Evolutionary conservation across 2,888 invertebrate genomes (phyloP), one percentile per base, ranked within the genome.

Genomic region (Cryptocephalus moraei): DNA sequence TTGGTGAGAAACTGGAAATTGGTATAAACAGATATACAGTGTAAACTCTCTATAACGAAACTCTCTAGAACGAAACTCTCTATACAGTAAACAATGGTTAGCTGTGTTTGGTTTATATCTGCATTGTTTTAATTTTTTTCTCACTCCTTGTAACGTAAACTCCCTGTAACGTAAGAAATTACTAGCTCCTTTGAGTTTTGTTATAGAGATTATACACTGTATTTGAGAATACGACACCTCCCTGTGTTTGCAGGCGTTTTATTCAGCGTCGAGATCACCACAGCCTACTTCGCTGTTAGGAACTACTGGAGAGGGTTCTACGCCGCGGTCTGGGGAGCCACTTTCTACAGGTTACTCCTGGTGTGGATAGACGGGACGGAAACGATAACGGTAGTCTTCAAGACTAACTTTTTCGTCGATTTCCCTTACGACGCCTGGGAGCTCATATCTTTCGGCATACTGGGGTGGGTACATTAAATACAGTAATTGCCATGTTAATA

Each of bases 261-360:
- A 46, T 96, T 97, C 74, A 95, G 95, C 59, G 94, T 97, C 59
- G 96, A 97, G 78, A 95, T 96, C 71, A 96, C 96, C 14, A 92
- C 95, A 0, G 94, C 94, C 4, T 96, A 95, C 70, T 97, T 95
- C 72, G 95, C 95, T 2, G 94, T 96, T 1, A 76, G 95, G 47
- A 96, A 95, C 67, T 97, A 97, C 66, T 97, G 95, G 95, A 76
- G 96, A 39, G 96, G 95, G 0, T 97, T 97, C 72, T 96, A 95
- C 68, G 89, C 94, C 0, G 94, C 96, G 0, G 94, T 95, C 34
- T 94, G 94, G 73, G 93, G 94, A 48, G 95, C 96, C 11, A 89
- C 93, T 34, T 87, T 93, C 62, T 96, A 96, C 69, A 78, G 95
- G 0, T 74, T 96, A 4, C 72, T 97, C 43, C 89, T 91, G 0